Evolutionary conservation across 2,797 vertebrate genomes (phyloP).

Genomic region (Gallinago nigripennis): DNA sequence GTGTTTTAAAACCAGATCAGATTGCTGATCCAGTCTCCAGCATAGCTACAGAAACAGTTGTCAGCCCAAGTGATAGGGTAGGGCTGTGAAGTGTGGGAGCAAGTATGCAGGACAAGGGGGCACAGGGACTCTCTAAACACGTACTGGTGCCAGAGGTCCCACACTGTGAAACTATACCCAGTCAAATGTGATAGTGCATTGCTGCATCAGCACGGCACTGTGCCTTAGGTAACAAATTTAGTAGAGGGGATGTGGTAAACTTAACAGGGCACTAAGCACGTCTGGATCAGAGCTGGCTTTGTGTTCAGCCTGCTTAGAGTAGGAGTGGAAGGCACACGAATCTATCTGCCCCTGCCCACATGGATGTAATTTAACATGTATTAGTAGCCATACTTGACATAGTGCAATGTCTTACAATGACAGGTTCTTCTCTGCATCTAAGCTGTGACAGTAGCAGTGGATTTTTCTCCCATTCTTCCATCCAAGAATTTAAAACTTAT

Average conservation of each 20-base stretch:
- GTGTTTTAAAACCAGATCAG: background rate
- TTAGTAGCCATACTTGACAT: background rate
- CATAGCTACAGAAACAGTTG: constrained; percentile 43
- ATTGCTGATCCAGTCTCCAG: background rate
- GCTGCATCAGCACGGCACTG: background rate
- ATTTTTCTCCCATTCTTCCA: background rate
- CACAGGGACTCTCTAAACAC: background rate
- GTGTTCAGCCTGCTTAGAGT: constrained; percentile 10
- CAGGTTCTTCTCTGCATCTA: background rate
- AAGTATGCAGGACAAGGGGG: constrained; percentile 15
- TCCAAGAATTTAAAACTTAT: background rate
- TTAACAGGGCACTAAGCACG: background rate
- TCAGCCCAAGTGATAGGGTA: constrained; percentile 22
- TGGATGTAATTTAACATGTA: background rate
- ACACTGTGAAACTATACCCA: constrained; percentile 40
- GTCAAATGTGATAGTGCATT: background rate
- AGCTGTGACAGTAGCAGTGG: background rate
- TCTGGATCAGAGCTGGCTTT: background rate
- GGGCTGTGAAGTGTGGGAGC: constrained; percentile 39
- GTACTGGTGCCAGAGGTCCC: constrained; percentile 37
- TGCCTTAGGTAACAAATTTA: background rate
- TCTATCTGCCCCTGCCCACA: constrained; percentile 25
- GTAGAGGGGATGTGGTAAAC: background rate
- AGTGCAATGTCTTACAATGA: constrained; percentile 38
- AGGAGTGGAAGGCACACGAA: constrained; percentile 12